Evolutionary conservation across 2,797 vertebrate species (phyloP).

Genomic region (Acanthis flammea): DNA sequence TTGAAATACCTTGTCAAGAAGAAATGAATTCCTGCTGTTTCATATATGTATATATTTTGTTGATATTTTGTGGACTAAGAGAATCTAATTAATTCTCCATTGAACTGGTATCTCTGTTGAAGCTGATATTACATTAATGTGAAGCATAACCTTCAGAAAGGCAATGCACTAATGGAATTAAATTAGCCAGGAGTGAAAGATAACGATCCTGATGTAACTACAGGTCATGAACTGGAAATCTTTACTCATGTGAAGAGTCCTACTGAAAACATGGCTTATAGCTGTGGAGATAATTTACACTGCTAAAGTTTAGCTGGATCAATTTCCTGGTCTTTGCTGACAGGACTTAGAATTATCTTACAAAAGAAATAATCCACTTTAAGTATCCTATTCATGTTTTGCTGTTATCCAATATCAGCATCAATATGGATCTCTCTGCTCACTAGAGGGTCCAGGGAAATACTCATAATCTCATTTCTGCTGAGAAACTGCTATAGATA

Average conservation of each 20-base stretch:
- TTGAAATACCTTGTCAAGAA: background rate
- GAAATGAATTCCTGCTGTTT: background rate
- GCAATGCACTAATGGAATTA: background rate
- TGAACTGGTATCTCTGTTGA: background rate
- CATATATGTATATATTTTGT: background rate
- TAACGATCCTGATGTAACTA: background rate
- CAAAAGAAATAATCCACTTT: background rate
- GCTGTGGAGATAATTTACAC: background rate
- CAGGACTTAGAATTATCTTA: background rate
- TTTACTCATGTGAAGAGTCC: background rate
- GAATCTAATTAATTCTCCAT: background rate
- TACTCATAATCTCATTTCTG: background rate
- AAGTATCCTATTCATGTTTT: background rate
- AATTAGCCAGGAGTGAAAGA: background rate
- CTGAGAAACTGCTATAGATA: background rate
- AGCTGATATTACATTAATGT: background rate
- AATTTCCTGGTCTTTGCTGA: background rate
- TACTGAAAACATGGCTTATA: background rate
- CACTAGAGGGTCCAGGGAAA: background rate
- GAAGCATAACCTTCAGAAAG: background rate
- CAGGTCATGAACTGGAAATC: background rate
- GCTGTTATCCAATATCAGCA: background rate
- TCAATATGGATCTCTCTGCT: background rate
- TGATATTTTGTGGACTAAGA: background rate
- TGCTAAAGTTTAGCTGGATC: background rate